Percentiles rank a stretch among this genome's conserved stretches.
Evolutionary conservation across 2,113 vertebrate genomes (phyloP).

Genomic region (Epinephelus fuscoguttatus): DNA sequence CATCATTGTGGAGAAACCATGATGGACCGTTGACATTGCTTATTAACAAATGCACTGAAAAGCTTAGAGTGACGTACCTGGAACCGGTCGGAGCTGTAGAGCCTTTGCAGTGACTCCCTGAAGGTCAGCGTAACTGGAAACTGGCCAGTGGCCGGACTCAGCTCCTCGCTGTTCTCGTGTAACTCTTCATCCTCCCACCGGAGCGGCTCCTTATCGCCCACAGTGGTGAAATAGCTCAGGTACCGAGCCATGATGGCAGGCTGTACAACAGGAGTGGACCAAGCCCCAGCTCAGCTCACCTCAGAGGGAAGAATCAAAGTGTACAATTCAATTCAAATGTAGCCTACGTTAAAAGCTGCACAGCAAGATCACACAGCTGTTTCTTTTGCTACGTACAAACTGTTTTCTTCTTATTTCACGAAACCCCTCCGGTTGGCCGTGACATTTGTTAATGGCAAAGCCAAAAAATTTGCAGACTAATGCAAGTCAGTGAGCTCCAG

Average conservation of each 20-base stretch:
- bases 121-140: constrained; percentile 69
- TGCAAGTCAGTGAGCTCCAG: background rate
- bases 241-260: constrained; percentile 86
- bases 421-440: background rate
- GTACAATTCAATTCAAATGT: background rate
- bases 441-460: background rate
- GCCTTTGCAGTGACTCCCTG: constrained; percentile 85
- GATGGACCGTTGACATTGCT: background rate
- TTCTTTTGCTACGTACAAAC: background rate
- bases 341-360: background rate
- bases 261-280: background rate
- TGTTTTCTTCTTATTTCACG: background rate
- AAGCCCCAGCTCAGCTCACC: background rate
- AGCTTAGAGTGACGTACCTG: constrained; percentile 83
- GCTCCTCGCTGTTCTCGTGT: constrained; percentile 64
- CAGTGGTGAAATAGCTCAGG: constrained; percentile 92
- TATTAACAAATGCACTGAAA: too few species aligned
- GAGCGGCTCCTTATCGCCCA: constrained; percentile 86
- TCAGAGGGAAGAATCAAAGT: background rate
- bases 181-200: constrained; percentile 86
- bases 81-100: constrained; percentile 89
- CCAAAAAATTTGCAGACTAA: background rate
- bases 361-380: background rate
- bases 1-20: background rate
- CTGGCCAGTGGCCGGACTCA: constrained; percentile 56